These are phyloP conservation scores for Chaitophorus viminalis DNA, from an alignment of 2,888 invertebrate species.

Conservation along the genomic window DNA sequence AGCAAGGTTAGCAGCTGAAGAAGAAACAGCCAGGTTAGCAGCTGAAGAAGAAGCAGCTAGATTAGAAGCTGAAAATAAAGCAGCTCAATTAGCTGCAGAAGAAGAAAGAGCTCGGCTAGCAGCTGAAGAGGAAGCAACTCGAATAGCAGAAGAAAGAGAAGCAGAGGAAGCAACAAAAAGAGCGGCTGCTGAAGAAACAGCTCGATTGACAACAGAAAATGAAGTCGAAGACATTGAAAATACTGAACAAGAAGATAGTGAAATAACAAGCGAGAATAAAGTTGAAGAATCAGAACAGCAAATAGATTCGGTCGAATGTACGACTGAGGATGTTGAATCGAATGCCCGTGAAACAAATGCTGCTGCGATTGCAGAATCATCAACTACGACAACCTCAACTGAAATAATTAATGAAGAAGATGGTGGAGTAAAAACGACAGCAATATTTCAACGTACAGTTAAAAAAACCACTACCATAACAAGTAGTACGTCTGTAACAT, in stretches of 20 bases:
- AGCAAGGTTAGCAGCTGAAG: conserved; percentile 66
- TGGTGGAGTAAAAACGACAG: conserved; percentile 22
- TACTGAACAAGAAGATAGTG: conserved; percentile 65
- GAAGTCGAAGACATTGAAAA: conserved; percentile 71
- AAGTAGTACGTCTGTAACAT: conserved; percentile 1
- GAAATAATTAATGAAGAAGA: conserved; percentile 47
- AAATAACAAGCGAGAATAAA: conserved; percentile 33
- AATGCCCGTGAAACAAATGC: not conserved
- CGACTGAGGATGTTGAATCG: not conserved
- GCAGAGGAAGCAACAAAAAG: conserved; percentile 66
- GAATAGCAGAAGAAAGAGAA: conserved; percentile 68
- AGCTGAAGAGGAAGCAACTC: conserved; percentile 68
- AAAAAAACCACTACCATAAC: conserved; percentile 48
- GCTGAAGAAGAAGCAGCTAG: conserved; percentile 65
- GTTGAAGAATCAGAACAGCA: conserved; percentile 8
- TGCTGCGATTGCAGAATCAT: conserved; percentile 11
- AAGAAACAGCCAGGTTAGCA: conserved; percentile 65
- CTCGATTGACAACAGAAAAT: conserved; percentile 65
- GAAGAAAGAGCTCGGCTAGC: conserved; percentile 69
- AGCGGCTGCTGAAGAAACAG: conserved; percentile 66
- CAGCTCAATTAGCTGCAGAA: conserved; percentile 68
- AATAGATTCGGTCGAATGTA: not conserved
- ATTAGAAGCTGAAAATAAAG: conserved; percentile 67
- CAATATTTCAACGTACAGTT: conserved; percentile 38
- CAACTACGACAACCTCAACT: not conserved